A percentile compares a stretch with the other conserved stretches of the same genome.
These are phyloP conservation scores for Stenopsyche tienmushanensis DNA, from an alignment of 1,140 invertebrate species.

Conservation along the genomic window DNA sequence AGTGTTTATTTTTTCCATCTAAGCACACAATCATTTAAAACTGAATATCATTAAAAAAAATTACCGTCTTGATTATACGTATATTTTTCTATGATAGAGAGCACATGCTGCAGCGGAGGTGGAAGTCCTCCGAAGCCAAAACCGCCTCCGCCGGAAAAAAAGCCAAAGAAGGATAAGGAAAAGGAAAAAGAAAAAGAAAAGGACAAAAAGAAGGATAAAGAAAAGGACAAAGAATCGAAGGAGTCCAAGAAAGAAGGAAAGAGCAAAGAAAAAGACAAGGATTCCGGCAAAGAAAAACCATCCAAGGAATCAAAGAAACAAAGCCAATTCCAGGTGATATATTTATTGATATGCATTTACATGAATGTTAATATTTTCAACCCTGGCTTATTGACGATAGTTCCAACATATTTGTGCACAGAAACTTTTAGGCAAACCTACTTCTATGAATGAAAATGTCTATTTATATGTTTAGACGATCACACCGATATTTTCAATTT, in stretches of 20 bases:
- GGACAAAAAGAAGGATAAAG: conserved; percentile 60
- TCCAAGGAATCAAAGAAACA: conserved; percentile 64
- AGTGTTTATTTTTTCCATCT: conserved; percentile 18
- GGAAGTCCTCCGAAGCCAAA: conserved; percentile 67
- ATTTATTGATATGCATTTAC: not conserved
- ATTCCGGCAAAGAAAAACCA: conserved; percentile 55
- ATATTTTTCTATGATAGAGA: conserved; percentile 57
- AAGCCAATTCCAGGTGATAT: conserved; percentile 61
- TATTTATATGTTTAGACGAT: not conserved
- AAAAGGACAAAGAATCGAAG: conserved; percentile 60
- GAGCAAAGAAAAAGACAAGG: conserved; percentile 59
- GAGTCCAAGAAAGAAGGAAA: conserved; percentile 62
- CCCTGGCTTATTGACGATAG: not conserved
- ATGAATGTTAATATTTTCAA: not conserved
- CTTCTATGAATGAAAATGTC: not conserved
- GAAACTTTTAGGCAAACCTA: not conserved
- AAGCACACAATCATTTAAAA: not conserved
- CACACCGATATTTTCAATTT: not conserved
- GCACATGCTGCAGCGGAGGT: conserved; percentile 74
- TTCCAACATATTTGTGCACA: not conserved
- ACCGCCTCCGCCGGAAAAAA: conserved; percentile 70
- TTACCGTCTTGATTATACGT: not conserved
- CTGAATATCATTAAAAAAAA: not conserved
- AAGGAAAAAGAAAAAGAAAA: conserved; percentile 61
- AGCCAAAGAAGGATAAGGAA: conserved; percentile 70